A percentile compares a stretch with the other conserved stretches of the same genome.
phyloP scores from a whole-genome alignment of 2,888 invertebrate genomes.

The Cantharis rustica region DNA sequence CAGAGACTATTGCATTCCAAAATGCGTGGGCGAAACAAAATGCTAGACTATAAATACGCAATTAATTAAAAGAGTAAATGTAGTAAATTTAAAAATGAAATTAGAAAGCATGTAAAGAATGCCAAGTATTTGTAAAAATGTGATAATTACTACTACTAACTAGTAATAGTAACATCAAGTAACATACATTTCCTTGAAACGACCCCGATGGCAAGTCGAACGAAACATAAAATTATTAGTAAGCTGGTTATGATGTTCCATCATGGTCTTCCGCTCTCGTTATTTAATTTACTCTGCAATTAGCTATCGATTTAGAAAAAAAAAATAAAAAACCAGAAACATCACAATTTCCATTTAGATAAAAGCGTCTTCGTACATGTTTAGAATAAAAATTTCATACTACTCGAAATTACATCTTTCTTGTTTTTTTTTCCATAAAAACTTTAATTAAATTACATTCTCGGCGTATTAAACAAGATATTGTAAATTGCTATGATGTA shows the following conservation, averaged over 20 bases:
- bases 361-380: not conserved
- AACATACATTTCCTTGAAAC: constrained; percentile 7
- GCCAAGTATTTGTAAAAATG: not conserved
- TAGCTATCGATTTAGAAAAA: not conserved
- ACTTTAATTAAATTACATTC: not conserved
- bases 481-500: not conserved
- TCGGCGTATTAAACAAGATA: not conserved
- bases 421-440: not conserved
- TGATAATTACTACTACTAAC: not conserved
- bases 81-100: not conserved
- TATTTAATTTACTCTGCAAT: constrained; percentile 6
- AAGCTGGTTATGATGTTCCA: not conserved
- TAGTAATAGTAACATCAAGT: not conserved
- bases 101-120: not conserved
- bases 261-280: constrained; percentile 8
- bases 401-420: not conserved
- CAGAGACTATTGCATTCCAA: not conserved
- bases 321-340: no score
- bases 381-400: not conserved
- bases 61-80: not conserved
- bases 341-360: not conserved
- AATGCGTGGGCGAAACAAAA: not conserved
- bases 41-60: not conserved
- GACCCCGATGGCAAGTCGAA: constrained; percentile 15
- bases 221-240: constrained; percentile 11